Conservation (phyloP, 2,797 vertebrate genomes). For the Gouania willdenowi region DNA sequence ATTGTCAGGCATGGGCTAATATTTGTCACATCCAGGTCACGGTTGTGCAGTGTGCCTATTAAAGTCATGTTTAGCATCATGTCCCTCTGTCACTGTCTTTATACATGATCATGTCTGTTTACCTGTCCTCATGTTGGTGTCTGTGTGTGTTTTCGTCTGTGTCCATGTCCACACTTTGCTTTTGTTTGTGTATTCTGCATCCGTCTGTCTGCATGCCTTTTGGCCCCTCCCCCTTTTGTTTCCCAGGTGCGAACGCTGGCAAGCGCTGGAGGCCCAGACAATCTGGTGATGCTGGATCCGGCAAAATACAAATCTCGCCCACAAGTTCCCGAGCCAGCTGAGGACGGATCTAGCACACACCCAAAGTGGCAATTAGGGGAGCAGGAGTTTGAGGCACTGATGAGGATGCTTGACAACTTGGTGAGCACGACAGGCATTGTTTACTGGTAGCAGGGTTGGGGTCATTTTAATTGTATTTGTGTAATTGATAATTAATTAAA, state of each 20-base stretch:
- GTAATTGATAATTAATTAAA: too few species aligned
- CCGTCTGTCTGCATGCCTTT: background rate
- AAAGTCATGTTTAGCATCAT: background rate
- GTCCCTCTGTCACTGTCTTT: slow-evolving; percentile 24
- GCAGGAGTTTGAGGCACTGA: slow-evolving; percentile 97
- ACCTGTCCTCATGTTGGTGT: slow-evolving; percentile 16
- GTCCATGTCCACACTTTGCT: background rate
- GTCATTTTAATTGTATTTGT: too few species aligned
- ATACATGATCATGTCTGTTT: slow-evolving; percentile 10
- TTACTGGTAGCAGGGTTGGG: too few species aligned
- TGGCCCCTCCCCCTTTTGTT: background rate
- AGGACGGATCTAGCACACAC: slow-evolving; percentile 76
- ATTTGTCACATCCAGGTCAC: background rate
- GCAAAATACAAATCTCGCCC: slow-evolving; percentile 89
- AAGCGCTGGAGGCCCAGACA: slow-evolving; percentile 94
- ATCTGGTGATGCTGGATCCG: slow-evolving; percentile 92
- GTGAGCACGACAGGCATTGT: slow-evolving; percentile 72
- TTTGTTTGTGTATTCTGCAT: slow-evolving; percentile 11
- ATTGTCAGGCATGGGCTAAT: background rate
- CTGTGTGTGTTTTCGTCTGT: background rate
- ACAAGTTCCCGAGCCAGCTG: slow-evolving; percentile 79
- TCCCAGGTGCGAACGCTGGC: slow-evolving; percentile 93
- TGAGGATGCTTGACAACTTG: slow-evolving; percentile 99
- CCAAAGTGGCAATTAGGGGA: slow-evolving; percentile 94
- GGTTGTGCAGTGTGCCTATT: too few species aligned